Base-by-base conservation (phyloP, 2,797 vertebrate genomes). In the Xenentodon cancila region DNA sequence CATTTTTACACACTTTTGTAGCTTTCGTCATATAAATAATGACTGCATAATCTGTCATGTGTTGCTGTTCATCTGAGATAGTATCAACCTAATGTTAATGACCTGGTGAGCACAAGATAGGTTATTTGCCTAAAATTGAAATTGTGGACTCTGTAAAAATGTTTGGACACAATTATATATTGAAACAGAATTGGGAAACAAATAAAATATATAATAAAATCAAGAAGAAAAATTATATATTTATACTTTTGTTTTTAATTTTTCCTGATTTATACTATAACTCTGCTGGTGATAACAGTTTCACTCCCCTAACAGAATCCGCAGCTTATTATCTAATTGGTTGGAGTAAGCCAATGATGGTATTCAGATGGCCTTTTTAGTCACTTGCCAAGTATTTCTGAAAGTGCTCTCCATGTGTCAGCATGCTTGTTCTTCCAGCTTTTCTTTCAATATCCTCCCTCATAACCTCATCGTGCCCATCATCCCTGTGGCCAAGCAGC, bases 401-500 rank as follows among this genome's bases (percentile, higher is more conserved):
- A 53, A 37, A 46, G 17, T 48, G 20, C 22, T 46, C n/a, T 7
- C 30, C 43, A 40, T 22, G 20, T 27, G 49, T 57, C 27, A 49
- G 46, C 25, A 44, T 9, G 18, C 44, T 61, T 34, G 34, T 76
- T 74, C 67, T 22, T 27, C 15, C 53, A 43, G 34, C 19, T 48
- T 71, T 60, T 44, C 9, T 15, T 56, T 44, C 60, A 63, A 17
- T 52, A 52, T 55, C 51, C 79, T 71, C 58, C 40, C 19, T 42
- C 57, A 54, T 50, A 63, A 30, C 22, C 59, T 73, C 55, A 67
- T 30, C 30, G 1, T 68, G 67, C 71, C 58, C 54, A 69, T 71
- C 71, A 72, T 72, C 70, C 68, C 66, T 15, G 25, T 48, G 48
- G 64, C 56, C 71, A 64, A 59, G 62, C 62, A 73, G 71, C 76